Percentiles rank a stretch among this genome's conserved stretches.
Conservation (phyloP, 2,888 invertebrate species). For the Lordiphosa andalusiaca region DNA sequence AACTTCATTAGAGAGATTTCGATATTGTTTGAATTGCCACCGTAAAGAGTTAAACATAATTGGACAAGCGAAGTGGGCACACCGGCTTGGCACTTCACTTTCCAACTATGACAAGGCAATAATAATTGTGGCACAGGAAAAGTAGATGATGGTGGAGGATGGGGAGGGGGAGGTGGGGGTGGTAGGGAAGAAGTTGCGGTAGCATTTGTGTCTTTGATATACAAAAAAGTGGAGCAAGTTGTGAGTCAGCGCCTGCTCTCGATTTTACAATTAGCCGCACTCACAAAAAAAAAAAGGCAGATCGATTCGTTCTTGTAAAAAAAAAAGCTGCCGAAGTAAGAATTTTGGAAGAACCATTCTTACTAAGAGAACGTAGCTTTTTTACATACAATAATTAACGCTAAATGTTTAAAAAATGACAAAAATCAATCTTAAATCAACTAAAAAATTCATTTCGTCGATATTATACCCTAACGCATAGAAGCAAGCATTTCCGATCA, state of each 20-base stretch:
- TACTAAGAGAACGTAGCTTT: no score
- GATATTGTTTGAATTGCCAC: slow-evolving; percentile 75
- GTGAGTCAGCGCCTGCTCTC: slow-evolving; percentile 51
- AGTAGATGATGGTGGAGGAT: slow-evolving; percentile 16
- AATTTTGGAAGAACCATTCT: no score
- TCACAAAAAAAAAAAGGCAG: no score
- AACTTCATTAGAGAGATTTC: slow-evolving; percentile 77
- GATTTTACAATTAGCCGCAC: slow-evolving; percentile 50
- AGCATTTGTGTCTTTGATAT: slow-evolving; percentile 45
- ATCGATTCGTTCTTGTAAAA: no score
- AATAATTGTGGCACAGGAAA: slow-evolving; percentile 57
- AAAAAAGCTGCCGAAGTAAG: no score
- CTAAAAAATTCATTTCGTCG: no score
- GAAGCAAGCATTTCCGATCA: no score
- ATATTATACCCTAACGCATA: no score
- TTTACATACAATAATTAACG: no score
- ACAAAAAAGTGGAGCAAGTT: slow-evolving; percentile 39
- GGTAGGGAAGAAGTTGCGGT: slow-evolving; percentile 39
- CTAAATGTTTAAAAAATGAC: no score
- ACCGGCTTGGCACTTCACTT: slow-evolving; percentile 59
- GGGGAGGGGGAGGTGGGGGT: slow-evolving; percentile 27
- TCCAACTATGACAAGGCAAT: slow-evolving; percentile 74
- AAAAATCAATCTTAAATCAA: no score
- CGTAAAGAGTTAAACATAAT: slow-evolving; percentile 55
- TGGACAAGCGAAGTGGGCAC: slow-evolving; percentile 37